A percentile compares a stretch with the other conserved stretches of the same genome.
These are phyloP conservation scores for Macrosteles quadrilineatus DNA, from an alignment of 1,140 invertebrate genomes.

Conservation along the genomic window DNA sequence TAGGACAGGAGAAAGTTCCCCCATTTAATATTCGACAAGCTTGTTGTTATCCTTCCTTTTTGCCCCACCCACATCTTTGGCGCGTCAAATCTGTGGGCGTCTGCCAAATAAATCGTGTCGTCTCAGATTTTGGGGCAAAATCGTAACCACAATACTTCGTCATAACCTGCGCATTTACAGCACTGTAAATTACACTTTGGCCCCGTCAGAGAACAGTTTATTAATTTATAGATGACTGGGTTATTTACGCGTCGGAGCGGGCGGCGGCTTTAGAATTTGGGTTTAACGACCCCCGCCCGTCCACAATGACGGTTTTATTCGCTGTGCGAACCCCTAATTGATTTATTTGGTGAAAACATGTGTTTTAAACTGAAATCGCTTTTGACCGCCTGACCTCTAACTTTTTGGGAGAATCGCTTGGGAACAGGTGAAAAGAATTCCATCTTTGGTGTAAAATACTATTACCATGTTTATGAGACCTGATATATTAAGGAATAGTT, in stretches of 20 bases:
- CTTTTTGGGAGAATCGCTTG: no score
- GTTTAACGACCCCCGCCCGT: neutral
- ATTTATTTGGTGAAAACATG: no score
- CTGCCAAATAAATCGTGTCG: slow-evolving; percentile 5
- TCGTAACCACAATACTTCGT: neutral
- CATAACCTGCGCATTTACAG: neutral
- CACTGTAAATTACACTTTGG: neutral
- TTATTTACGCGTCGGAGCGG: neutral
- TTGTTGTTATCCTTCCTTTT: no score
- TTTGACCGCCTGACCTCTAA: no score
- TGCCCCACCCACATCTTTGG: no score
- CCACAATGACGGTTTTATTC: neutral
- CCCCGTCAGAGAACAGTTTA: neutral
- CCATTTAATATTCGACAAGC: no score
- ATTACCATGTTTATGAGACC: no score
- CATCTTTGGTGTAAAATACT: no score
- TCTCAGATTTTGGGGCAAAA: slow-evolving; percentile 1
- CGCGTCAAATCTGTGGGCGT: neutral
- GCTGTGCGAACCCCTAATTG: neutral
- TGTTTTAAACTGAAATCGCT: no score
- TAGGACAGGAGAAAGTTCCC: no score
- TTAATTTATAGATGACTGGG: slow-evolving; percentile 5
- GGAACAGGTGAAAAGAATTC: no score
- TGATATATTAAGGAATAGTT: no score
- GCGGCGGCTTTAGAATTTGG: neutral